phyloP scores from a whole-genome alignment of 2,113 vertebrate genomes.

The Barnardius zonarius region DNA sequence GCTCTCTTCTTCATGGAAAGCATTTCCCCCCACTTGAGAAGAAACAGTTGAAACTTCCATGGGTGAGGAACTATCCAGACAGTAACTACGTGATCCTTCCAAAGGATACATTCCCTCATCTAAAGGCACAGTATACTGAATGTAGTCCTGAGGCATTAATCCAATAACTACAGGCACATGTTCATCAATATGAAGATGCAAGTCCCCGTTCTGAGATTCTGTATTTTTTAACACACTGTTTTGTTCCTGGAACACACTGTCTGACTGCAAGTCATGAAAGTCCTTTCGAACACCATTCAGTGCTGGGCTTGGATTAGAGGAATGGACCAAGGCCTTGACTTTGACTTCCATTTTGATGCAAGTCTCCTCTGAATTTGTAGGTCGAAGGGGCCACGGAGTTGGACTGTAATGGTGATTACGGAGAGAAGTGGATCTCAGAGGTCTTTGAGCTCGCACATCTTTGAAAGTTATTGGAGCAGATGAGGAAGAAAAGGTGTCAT shows the following conservation, averaged over 20 bases:
- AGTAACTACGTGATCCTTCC: conserved; percentile 88
- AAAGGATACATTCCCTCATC: conserved; percentile 94
- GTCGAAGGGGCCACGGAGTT: conserved; percentile 93
- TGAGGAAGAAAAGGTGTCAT: conserved; percentile 91
- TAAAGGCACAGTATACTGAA: conserved; percentile 99
- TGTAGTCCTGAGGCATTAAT: conserved; percentile 97
- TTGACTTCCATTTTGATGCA: conserved; percentile 97
- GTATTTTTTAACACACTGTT: conserved; percentile 80
- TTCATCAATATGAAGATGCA: conserved; percentile 91
- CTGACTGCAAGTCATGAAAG: conserved; percentile 88
- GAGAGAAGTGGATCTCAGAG: conserved; percentile 90
- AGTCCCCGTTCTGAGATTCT: conserved; percentile 84
- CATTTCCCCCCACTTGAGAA: conserved; percentile 76
- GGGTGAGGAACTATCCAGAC: conserved; percentile 88
- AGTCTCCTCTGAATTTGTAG: conserved; percentile 90
- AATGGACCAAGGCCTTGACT: conserved; percentile 95
- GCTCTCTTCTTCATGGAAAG: conserved; percentile 81
- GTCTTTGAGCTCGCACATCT: conserved; percentile 89
- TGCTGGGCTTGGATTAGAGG: conserved; percentile 87
- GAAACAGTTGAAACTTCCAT: conserved; percentile 88
- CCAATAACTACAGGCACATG: conserved; percentile 97
- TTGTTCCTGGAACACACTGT: conserved; percentile 85
- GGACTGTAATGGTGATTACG: conserved; percentile 96
- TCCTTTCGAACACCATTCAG: conserved; percentile 92
- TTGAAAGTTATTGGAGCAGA: conserved; percentile 93